These are phyloP conservation scores for Cercopithecus mona DNA, from an alignment of 2,113 vertebrate genomes.

Conservation along the genomic window DNA sequence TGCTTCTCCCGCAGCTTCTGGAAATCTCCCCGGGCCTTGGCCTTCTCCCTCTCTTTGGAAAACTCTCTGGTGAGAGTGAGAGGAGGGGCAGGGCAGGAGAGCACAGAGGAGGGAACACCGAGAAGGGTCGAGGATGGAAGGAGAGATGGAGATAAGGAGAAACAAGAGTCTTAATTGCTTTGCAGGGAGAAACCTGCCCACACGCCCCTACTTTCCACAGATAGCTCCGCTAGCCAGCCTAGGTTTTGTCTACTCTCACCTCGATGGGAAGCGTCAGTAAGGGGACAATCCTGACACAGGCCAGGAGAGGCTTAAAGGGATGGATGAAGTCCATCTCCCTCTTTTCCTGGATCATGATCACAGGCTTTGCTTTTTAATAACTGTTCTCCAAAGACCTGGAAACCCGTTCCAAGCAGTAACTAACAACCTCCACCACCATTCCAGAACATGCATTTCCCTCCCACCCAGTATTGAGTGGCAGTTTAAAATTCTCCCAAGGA, in stretches of 20 bases:
- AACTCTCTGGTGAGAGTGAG: constrained; percentile 91
- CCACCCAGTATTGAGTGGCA: neutral
- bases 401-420: neutral
- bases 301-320: neutral
- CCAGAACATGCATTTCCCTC: neutral
- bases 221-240: constrained; percentile 42
- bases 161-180: constrained; percentile 71
- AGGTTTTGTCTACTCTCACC: neutral
- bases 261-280: neutral
- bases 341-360: neutral
- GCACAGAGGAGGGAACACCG: neutral
- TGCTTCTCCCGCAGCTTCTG: constrained; percentile 98
- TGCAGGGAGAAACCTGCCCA: neutral
- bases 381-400: neutral
- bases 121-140: constrained; percentile 10
- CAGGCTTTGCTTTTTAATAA: constrained; percentile 5
- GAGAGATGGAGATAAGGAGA: constrained; percentile 51
- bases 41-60: constrained; percentile 99
- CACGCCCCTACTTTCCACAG: neutral
- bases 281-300: neutral
- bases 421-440: neutral
- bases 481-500: neutral
- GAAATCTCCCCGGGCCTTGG: constrained; percentile 98
- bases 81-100: neutral
- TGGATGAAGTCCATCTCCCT: neutral